Conservation (phyloP, 2,113 vertebrate species). For the Gasterosteus aculeatus region DNA sequence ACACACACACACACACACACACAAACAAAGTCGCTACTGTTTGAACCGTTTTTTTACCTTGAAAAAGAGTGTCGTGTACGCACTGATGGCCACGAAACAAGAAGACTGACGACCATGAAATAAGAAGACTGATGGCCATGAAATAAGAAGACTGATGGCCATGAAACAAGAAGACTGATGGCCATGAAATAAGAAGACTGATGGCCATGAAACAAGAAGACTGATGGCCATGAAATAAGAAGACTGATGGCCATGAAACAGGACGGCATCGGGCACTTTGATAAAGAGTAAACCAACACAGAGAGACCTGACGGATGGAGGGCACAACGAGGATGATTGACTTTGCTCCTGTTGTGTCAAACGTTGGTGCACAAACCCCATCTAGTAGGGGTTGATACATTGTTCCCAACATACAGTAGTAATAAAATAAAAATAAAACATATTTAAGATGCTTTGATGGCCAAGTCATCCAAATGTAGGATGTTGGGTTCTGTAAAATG, state of each 20-base stretch:
- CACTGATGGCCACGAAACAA: constrained; percentile 48
- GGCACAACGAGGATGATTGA: neutral
- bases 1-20: neutral
- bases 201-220: constrained; percentile 44
- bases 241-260: constrained; percentile 35
- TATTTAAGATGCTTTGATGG: neutral
- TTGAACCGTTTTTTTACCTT: constrained; percentile 44
- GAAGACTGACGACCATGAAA: too few species aligned
- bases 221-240: too few species aligned
- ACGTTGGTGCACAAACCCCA: neutral
- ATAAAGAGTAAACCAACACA: constrained; percentile 1
- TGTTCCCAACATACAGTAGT: neutral
- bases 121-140: too few species aligned
- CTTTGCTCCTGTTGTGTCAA: neutral
- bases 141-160: constrained; percentile 21
- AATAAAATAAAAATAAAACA: neutral
- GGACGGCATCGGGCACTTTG: neutral
- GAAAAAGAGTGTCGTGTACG: constrained; percentile 6
- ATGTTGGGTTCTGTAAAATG: neutral
- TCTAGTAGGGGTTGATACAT: neutral
- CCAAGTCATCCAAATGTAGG: neutral
- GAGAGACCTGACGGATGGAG: neutral
- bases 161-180: neutral
- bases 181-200: neutral
- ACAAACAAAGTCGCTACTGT: constrained; percentile 44